These are phyloP conservation scores for Torymus texanus DNA, from an alignment of 2,888 invertebrate genomes.

Conservation along the genomic window DNA sequence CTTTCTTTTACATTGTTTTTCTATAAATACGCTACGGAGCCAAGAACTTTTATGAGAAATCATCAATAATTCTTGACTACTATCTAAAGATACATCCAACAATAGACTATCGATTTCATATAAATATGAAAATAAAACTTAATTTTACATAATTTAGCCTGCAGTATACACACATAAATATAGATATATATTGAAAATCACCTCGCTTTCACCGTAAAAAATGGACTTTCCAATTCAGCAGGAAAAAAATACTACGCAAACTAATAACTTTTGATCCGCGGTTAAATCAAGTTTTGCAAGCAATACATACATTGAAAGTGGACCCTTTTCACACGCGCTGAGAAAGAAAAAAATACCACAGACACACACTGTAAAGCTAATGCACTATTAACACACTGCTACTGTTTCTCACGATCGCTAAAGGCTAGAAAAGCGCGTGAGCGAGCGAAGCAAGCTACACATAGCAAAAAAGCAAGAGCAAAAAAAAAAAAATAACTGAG, in stretches of 20 bases:
- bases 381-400: conserved; percentile 2
- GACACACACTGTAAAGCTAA: conserved; percentile 30
- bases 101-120: neutral
- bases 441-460: too few relatives aligned
- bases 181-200: too few relatives aligned
- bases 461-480: neutral
- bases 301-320: conserved; percentile 26
- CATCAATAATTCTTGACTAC: too few relatives aligned
- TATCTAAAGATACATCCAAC: too few relatives aligned
- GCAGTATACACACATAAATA: too few relatives aligned
- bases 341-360: neutral
- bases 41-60: too few relatives aligned
- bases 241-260: too few relatives aligned
- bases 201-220: too few relatives aligned
- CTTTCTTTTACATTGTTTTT: too few relatives aligned
- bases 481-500: neutral
- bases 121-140: neutral
- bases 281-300: conserved; percentile 8
- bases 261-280: too few relatives aligned
- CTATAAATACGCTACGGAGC: too few relatives aligned
- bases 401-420: conserved; percentile 17
- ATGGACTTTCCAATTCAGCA: too few relatives aligned
- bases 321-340: conserved; percentile 16
- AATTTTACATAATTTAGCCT: neutral
- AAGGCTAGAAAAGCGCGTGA: conserved; percentile 2